Evolutionary conservation across 2,888 invertebrate species (phyloP).

Genomic region (Parnassius mnemosyne): DNA sequence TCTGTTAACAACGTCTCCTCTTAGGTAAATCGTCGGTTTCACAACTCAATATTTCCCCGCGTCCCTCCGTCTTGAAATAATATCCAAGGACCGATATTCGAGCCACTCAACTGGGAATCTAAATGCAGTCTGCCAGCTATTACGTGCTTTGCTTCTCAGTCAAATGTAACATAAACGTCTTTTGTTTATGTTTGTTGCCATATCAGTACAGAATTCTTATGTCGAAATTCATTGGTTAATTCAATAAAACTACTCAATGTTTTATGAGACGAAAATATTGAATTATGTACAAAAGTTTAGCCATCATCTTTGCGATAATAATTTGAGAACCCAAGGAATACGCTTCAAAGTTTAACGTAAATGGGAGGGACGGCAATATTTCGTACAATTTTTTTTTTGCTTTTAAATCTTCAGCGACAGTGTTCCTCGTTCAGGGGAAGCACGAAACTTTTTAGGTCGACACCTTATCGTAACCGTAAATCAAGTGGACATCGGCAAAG

Average conservation of each 20-base stretch:
- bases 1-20: constrained; percentile 70
- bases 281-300: constrained; percentile 24
- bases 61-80: constrained; percentile 67
- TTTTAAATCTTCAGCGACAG: constrained; percentile 67
- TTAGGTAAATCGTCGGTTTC: constrained; percentile 77
- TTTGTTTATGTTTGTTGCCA: constrained; percentile 55
- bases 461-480: constrained; percentile 72
- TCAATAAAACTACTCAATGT: neutral
- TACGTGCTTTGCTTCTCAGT: constrained; percentile 51
- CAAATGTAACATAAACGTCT: constrained; percentile 64
- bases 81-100: constrained; percentile 70
- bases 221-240: neutral
- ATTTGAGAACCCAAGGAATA: constrained; percentile 15
- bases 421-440: constrained; percentile 46
- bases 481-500: constrained; percentile 68
- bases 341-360: constrained; percentile 25
- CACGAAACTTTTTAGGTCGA: constrained; percentile 68
- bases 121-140: constrained; percentile 60
- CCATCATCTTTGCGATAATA: constrained; percentile 25
- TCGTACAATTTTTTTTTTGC: constrained; percentile 45
- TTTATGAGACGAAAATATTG: constrained; percentile 16
- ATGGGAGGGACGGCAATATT: constrained; percentile 37
- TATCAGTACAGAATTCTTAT: constrained; percentile 29
- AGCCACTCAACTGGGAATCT: constrained; percentile 59
- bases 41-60: constrained; percentile 72